Evolutionary conservation across 2,797 vertebrate species (phyloP), one percentile per base, ranked within the genome.

Genomic region (Manis javanica): DNA sequence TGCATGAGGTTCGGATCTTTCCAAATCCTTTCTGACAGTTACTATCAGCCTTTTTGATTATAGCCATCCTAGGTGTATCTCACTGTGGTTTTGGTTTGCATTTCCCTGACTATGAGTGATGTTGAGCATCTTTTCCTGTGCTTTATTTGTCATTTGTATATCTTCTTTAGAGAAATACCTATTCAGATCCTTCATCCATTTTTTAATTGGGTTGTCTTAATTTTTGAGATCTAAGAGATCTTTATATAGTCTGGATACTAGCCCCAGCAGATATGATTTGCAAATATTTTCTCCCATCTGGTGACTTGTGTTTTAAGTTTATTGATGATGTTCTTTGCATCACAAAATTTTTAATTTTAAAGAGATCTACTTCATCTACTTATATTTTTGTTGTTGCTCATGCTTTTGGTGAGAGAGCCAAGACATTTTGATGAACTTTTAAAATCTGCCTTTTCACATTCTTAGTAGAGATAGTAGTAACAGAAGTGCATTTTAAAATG

Each of bases 401-500:
- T 92, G 39, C 37, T 79, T 96, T 94, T 81, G 42, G 46, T 89
- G 34, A 91, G 24, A 93, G 39, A 19, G 23, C 42, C 37, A 77
- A 91, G 69, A 55, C 37, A 91, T 87, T 85, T 89, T 49, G 61
- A 91, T 59, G 46, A 90, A 79, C n/a, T 95, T 24, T 59, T 71
- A 63, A 74, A 93, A 85, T 87, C 57, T 87, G 21, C 4, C 57
- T 66, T 93, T 96, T 94, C 63, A 90, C n/a, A 94, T 87, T 92
- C 34, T 81, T 84, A 37, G n/a, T 83, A 71, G 72, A 34, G 71
- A 2, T 21, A 71, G 12, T 57, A 78, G 31, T 85, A 90, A 79
- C n/a, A 75, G 26, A 86, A 91, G 10, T 72, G 10, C 26, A 79
- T 90, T 84, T 96, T 71, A 3, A 94, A 71, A 26, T 91, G 53